Base-by-base conservation (phyloP, 2,797 vertebrate species). In the Discoglossus pictus region DNA sequence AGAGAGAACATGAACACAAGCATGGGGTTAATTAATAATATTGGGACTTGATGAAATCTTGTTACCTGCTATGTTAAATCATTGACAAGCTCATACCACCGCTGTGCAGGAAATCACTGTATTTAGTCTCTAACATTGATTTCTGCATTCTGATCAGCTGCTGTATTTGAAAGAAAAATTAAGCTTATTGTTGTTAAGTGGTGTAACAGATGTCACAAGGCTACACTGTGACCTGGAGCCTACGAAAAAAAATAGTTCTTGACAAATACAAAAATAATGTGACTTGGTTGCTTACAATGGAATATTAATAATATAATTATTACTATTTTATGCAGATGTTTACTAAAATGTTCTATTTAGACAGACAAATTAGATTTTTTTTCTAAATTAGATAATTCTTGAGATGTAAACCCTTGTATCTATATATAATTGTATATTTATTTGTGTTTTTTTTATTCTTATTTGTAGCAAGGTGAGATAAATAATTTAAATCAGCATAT, bases 111-210 rank as follows among this genome's bases (percentile, higher is more conserved):
- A 70, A 70, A 70, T 70, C 12, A 63, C 43, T 54, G 34, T 10
- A 35, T 63, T 63, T 39, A 58, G 52, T 50, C 42, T 18, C 59
- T 24, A 15, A n/a, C 67, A 70, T 50, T 70, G 67, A 70, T 70
- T 70, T 70, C 35, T 50, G 31, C 40, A 38, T 70, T 70, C 52
- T 63, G 51, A 70, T 70, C 67, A 63, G 51, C 51, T 54, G 59
- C 51, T 34, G 35, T 9, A 34, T 46, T 34, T 54, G 12, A 64
- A 58, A 25, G 43, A 13, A 56, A 70, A 63, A 70, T 63, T 51
- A 70, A 50, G 43, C 36, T 63, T 43, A 63, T 70, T 70, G 60
- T 70, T 63, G 25, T 56, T 43, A 70, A 63, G 60, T 62, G 34
- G 42, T 46, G 15, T 31, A 63, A 70, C 60, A 70, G 68, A 63